Evolutionary conservation across 1,140 invertebrate genomes (phyloP), one percentile per base, ranked within the genome.

Genomic region (Euura saliciscinereae): DNA sequence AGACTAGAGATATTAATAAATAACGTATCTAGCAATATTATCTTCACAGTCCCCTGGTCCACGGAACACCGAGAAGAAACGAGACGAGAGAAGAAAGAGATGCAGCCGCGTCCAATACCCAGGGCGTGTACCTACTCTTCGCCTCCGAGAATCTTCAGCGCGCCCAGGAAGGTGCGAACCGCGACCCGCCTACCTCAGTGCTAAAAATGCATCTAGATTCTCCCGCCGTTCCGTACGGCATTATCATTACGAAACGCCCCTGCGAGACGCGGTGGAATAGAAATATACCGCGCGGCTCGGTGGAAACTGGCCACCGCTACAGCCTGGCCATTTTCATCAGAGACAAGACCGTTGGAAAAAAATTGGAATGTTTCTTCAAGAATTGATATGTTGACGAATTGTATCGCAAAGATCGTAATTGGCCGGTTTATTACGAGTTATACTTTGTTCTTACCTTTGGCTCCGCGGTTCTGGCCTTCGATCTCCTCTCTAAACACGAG

Each of bases 1-100:
- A 67, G 43, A 42, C 65, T 51, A 65, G 74, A 81, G 78, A 82
- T 81, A 81, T 77, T 76, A 78, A 84, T 84, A 82, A 84, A 84
- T 84, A 84, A 84, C 80, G 77, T 83, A 84, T 84, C 82, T 79
- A 77, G 79, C 80, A 84, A 84, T 84, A 83, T 82, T 84, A 84
- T 84, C 81, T 79, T 77, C 79, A 74, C 76, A 81, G 78, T 83
- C 78, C 77, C 79, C 83, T 77, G 76, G 75, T 75, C 73, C 72
- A 67, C 74, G 28, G 75, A 44, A 43, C 11, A 69, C 11, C 13
- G 43, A n/a, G 43, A 69, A 44, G n/a, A 43, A 45, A 45, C 11
- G 68, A 69, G 45, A 69, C 45, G 43, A 13, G 2, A 44, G 68
- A 44, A 43, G 13, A 66, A 42, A 8, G 7, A 6, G 43, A 43